Base-by-base conservation (phyloP, 2,113 vertebrate genomes). In the Oryzias celebensis region DNA sequence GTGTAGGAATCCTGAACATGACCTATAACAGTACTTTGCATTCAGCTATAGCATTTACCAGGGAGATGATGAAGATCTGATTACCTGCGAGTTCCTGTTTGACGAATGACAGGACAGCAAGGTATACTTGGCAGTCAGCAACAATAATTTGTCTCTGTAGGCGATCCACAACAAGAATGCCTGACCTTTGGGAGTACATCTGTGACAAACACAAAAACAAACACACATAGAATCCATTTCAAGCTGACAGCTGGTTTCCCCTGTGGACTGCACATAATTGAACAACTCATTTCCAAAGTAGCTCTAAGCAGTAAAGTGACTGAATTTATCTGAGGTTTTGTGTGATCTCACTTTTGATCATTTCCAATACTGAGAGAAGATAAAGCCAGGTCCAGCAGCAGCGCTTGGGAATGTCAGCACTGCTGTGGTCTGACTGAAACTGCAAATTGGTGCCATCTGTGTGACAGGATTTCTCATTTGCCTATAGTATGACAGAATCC, bases 111-210 rank as follows among this genome's bases (percentile, higher is more conserved):
- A 99, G 95, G 62, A 99, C 97, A 36, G 97, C 96, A 66, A 99
- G 91, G 71, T 99, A 98, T 55, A 99, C 96, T 74, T 99, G 97
- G 85, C 97, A 99, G 83, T 99, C 97, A 0, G 97, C 97, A 54
- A 98, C 93, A 65, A 99, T 98, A 62, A 99, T 98, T 82, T 99
- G 97, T 63, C 97, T 94, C 85, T 99, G 97, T 0, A 99, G 93
- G 43, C 96, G 93, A 82, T 99, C 96, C 65, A 97, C 89, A 58
- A 95, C 93, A 15, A 93, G 92, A 0, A 93, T 86, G 17, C 93
- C 75, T 0, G 96, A 93, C 86, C 94, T 95, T 58, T 95, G 90
- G 36, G 92, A 93, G 86, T 99, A 97, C 68, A 94, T 93, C 97
- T 99, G 65, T 13, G 58, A 62, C 59, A 70, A 4, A 51, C 59